phyloP scores from a whole-genome alignment of 2,797 vertebrate species.

The Halcyon chelicuti region DNA sequence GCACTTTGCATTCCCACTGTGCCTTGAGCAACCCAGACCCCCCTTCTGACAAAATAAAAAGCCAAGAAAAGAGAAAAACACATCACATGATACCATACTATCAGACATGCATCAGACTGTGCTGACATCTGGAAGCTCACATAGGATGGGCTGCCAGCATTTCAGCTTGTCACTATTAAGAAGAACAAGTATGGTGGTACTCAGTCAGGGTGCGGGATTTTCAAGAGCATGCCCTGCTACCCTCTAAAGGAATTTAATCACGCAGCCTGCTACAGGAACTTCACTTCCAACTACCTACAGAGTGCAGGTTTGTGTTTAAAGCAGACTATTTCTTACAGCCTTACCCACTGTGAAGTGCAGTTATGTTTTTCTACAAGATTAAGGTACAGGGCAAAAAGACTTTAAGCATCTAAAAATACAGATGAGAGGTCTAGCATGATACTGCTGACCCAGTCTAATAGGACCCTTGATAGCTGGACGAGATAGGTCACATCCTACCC shows the following conservation, averaged over 20 bases:
- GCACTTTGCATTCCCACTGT: background rate
- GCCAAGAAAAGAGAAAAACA: background rate
- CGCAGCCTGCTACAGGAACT: background rate
- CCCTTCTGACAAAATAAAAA: background rate
- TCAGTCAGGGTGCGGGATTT: conserved; percentile 2
- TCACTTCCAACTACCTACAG: conserved; percentile 25
- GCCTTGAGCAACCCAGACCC: background rate
- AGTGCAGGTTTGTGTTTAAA: conserved; percentile 57
- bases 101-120: background rate
- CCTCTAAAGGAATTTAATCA: conserved; percentile 27
- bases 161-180: background rate
- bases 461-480: conserved; percentile 15
- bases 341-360: conserved; percentile 54
- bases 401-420: conserved; percentile 65
- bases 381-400: conserved; percentile 62
- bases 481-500: conserved; percentile 48
- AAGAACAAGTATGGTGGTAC: background rate
- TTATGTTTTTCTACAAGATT: conserved; percentile 55
- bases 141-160: background rate
- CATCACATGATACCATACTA: background rate
- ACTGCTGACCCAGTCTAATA: conserved; percentile 66
- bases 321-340: conserved; percentile 38
- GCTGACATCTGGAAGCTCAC: background rate
- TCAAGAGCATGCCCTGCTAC: conserved; percentile 17
- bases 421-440: conserved; percentile 37